These are phyloP conservation scores for Heliconius melpomene DNA, from an alignment of 1,140 invertebrate genomes.

Conservation along the genomic window DNA sequence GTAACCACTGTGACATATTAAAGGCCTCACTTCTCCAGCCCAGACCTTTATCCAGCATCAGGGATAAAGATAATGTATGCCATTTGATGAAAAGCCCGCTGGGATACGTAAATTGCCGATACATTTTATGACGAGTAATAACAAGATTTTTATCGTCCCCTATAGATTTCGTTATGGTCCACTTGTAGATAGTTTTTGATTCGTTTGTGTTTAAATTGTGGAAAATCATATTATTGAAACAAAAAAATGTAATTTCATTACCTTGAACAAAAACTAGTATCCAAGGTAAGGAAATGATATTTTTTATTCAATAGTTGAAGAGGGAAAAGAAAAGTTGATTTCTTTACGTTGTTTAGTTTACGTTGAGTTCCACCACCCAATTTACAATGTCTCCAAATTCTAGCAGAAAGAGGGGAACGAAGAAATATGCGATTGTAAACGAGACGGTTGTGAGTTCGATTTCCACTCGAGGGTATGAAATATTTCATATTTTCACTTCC, in stretches of 20 bases:
- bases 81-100: slow-evolving; percentile 10
- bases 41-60: neutral
- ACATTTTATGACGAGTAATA: slow-evolving; percentile 12
- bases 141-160: slow-evolving; percentile 7
- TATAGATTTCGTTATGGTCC: neutral
- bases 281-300: too few relatives aligned
- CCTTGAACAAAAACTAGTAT: neutral
- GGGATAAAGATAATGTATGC: slow-evolving; percentile 9
- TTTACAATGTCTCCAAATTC: neutral
- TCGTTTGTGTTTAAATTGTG: neutral
- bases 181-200: neutral
- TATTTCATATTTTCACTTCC: too few relatives aligned
- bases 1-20: neutral
- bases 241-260: neutral
- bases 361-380: too few relatives aligned
- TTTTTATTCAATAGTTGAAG: too few relatives aligned
- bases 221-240: neutral
- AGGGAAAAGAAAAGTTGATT: too few relatives aligned
- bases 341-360: neutral
- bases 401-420: neutral
- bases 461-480: too few relatives aligned
- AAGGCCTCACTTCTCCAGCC: neutral
- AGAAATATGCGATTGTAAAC: too few relatives aligned
- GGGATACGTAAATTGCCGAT: slow-evolving; percentile 10
- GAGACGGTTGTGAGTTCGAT: too few relatives aligned